phyloP scores from a whole-genome alignment of 1,140 invertebrate species.

The Bemisia tabaci region DNA sequence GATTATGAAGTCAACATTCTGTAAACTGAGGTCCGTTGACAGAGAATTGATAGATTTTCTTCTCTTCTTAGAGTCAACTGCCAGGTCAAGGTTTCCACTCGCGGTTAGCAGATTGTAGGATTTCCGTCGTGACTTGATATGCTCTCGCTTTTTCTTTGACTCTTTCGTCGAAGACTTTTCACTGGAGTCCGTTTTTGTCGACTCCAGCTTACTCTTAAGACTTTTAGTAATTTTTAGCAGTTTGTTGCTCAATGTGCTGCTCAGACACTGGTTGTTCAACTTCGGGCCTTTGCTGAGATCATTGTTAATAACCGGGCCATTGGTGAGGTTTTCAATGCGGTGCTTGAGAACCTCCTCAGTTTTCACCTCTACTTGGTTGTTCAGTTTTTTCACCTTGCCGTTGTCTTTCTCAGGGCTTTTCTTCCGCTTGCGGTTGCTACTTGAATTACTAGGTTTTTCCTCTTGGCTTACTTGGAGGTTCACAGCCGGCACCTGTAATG shows the following conservation, averaged over 20 bases:
- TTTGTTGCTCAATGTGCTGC: too few species aligned
- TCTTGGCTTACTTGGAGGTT: background rate
- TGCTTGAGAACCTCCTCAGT: too few species aligned
- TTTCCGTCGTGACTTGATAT: background rate
- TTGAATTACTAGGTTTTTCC: background rate
- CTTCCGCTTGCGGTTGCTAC: background rate
- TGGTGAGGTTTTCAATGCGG: background rate
- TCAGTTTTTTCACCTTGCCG: too few species aligned
- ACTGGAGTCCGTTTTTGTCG: background rate
- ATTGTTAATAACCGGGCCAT: background rate
- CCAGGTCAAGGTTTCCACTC: background rate
- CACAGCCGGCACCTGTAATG: too few species aligned
- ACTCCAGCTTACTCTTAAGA: background rate
- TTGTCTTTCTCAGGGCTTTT: too few species aligned
- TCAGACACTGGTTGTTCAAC: too few species aligned
- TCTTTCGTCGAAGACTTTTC: background rate
- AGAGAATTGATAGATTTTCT: background rate
- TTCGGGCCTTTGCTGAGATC: too few species aligned
- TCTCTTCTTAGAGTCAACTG: background rate
- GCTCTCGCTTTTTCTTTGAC: background rate
- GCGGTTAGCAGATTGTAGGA: background rate
- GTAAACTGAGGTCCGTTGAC: background rate
- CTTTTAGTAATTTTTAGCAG: background rate
- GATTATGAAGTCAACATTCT: background rate
- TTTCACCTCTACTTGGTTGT: too few species aligned